These are phyloP conservation scores for Oopsacas minuta DNA, from an alignment of 37 sponge, comb jelly and placozoan species.

Conservation along the genomic window DNA sequence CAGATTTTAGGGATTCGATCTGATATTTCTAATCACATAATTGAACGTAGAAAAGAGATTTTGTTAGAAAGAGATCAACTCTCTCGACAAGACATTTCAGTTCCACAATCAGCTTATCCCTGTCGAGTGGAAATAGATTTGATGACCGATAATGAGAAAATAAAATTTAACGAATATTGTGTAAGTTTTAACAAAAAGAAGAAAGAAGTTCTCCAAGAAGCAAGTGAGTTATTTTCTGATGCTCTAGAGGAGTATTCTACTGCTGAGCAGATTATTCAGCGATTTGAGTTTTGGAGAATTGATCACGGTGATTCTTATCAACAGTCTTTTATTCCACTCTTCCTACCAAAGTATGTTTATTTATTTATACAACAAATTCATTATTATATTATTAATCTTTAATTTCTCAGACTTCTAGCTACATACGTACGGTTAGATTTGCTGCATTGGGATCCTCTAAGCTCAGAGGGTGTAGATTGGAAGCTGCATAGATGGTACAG, in stretches of 20 bases:
- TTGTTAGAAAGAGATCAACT: not conserved
- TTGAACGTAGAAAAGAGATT: not conserved
- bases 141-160: not conserved
- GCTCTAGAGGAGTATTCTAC: not conserved
- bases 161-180: not conserved
- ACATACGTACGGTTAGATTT: not conserved
- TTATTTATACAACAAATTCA: not conserved
- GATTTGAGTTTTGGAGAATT: not conserved
- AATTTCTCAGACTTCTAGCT: not conserved
- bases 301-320: not conserved
- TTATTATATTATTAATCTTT: not conserved
- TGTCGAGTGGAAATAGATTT: not conserved
- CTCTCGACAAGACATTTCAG: not conserved
- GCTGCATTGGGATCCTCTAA: not conserved
- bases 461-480: not conserved
- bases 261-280: not conserved
- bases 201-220: not conserved
- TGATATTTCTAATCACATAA: not conserved
- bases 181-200: not conserved
- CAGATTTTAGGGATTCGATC: not conserved
- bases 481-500: not conserved
- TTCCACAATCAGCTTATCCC: not conserved
- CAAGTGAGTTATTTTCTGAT: not conserved
- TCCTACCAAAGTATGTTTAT: not conserved
- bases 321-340: not conserved